A percentile compares a stretch with the other conserved stretches of the same genome.
phyloP scores from a whole-genome alignment of 2,113 vertebrate genomes.

The Phylloscopus trochilus region DNA sequence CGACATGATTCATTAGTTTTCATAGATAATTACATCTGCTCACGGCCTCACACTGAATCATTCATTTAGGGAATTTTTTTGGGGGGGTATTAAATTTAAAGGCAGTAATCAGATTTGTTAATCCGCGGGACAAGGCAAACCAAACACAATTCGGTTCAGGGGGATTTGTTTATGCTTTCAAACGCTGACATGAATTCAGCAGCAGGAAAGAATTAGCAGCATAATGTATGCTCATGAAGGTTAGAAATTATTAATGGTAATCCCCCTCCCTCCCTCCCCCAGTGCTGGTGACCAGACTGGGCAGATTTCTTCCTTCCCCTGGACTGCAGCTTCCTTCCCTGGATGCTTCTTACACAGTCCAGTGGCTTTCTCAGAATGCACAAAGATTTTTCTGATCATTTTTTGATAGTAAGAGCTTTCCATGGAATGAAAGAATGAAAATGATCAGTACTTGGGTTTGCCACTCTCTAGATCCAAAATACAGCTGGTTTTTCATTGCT shows the following conservation, averaged over 20 bases:
- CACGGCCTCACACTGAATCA: slow-evolving; percentile 40
- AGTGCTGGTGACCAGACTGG: background rate
- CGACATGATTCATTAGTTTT: slow-evolving; percentile 58
- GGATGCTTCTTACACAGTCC: background rate
- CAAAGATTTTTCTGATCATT: too few relatives aligned
- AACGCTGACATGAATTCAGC: background rate
- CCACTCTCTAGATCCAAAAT: background rate
- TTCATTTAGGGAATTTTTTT: slow-evolving; percentile 40
- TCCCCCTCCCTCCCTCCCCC: background rate
- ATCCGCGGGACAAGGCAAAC: slow-evolving; percentile 39
- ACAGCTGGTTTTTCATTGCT: background rate
- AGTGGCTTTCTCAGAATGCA: background rate
- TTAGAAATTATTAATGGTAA: background rate
- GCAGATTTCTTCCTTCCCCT: background rate
- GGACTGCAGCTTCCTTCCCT: background rate
- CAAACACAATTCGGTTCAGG: background rate
- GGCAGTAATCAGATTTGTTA: slow-evolving; percentile 56
- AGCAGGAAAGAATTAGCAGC: slow-evolving; percentile 37
- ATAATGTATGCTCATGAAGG: background rate
- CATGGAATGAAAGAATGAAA: background rate
- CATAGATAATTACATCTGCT: slow-evolving; percentile 64
- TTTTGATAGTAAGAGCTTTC: background rate
- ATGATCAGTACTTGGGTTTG: background rate
- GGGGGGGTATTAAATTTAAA: slow-evolving; percentile 44
- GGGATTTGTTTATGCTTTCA: slow-evolving; percentile 26